Evolutionary conservation across 1,140 invertebrate species (phyloP).

Genomic region (Venturia canescens): DNA sequence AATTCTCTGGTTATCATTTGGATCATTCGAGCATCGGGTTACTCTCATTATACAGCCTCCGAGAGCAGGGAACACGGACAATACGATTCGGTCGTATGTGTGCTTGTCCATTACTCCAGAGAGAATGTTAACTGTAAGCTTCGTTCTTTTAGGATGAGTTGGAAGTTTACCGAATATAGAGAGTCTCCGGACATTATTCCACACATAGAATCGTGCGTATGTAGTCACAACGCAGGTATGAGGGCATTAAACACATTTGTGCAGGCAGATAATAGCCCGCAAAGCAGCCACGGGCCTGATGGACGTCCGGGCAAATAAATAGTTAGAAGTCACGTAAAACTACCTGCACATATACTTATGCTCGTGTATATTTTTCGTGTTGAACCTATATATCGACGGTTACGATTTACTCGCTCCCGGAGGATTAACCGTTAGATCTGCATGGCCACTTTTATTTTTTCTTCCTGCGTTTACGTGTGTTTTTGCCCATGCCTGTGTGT

Average conservation of each 20-base stretch:
- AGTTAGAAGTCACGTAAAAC: constrained; percentile 18
- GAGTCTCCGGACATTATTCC: neutral
- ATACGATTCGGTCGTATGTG: neutral
- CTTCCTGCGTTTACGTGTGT: too few relatives aligned
- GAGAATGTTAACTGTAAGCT: constrained; percentile 21
- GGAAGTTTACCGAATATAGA: constrained; percentile 4
- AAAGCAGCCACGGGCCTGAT: constrained; percentile 17
- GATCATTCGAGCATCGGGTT: constrained; percentile 32
- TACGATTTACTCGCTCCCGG: constrained; percentile 33
- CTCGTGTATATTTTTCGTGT: too few relatives aligned
- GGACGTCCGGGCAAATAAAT: constrained; percentile 26
- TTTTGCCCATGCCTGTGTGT: too few relatives aligned
- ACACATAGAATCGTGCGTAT: neutral
- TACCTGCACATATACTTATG: neutral
- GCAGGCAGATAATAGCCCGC: constrained; percentile 15
- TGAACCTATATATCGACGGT: neutral
- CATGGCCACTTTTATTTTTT: neutral
- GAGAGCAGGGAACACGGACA: constrained; percentile 1
- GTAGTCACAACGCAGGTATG: neutral
- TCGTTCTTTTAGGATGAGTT: constrained; percentile 4
- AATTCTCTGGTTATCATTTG: constrained; percentile 23
- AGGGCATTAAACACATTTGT: neutral
- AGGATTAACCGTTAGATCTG: constrained; percentile 30
- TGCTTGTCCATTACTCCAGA: neutral
- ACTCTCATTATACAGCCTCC: constrained; percentile 29